Evolutionary conservation across 2,797 vertebrate species (phyloP), one percentile per base, ranked within the genome.

Genomic region (Pseudochirops cupreus): DNA sequence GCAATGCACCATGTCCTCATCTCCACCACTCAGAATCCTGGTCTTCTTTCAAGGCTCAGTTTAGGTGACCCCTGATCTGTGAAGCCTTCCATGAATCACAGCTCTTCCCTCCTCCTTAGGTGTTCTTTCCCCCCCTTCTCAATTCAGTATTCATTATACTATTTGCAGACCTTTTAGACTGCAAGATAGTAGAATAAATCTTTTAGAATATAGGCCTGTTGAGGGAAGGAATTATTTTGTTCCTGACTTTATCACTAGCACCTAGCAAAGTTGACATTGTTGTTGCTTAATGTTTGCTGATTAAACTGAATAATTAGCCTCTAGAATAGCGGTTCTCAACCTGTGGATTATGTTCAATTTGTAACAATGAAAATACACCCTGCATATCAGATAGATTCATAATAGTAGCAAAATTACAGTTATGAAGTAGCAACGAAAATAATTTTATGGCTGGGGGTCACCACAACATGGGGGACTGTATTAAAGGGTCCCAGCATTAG

Each of bases 191-290:
- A 87, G 21, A 82, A 46, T 46, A 82, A 46, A 92, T 39, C 26
- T 95, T 90, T 96, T 89, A 93, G 62, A 96, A 46, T 57, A 95
- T 87, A 94, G 94, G 39, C 50, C 92, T 56, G 21, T 74, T 91
- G 92, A 95, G 91, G 97, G 95, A 50, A 53, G 54, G 28, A 13
- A 31, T 5, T 96, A 28, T 59, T 53, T 93, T 21, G 39, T 93
- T 89, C 6, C 18, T 0, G 29, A 9, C 13, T 5, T 56, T 29
- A 39, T 18, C 1, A 0, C 14, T 1, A 91, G 28, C 6, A 52
- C 90, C 54, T 0, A 11, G 24, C 26, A 46, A 31, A 82, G 89
- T 92, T 31, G 62, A 94, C 1, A 33, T 31, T 28, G 67, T 95
- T 94, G 95, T 21, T 90, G 90, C 53, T 96, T 55, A 91, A 31